Evolutionary conservation across 1,140 invertebrate species (phyloP).

Genomic region (Drosophila guanche): DNA sequence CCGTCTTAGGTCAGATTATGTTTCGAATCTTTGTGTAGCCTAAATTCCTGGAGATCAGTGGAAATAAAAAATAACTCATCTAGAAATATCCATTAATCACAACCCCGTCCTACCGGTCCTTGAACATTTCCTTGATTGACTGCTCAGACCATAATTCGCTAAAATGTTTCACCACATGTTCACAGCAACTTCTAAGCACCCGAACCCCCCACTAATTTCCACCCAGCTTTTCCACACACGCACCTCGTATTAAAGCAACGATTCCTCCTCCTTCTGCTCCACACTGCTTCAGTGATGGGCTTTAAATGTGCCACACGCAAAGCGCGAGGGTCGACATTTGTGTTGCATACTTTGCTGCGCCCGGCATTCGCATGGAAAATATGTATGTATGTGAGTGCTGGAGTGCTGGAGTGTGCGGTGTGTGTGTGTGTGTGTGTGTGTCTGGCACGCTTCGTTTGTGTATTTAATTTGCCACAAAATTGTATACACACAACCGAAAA

Average conservation of each 20-base stretch:
- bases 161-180: conserved; percentile 22
- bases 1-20: no score
- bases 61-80: no score
- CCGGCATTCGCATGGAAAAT: conserved; percentile 12
- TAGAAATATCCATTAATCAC: no score
- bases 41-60: no score
- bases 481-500: conserved; percentile 60
- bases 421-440: conserved; percentile 12
- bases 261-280: neutral
- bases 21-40: no score
- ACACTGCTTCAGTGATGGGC: conserved; percentile 13
- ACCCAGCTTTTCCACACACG: conserved; percentile 1
- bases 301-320: conserved; percentile 61
- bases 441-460: conserved; percentile 56
- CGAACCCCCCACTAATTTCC: neutral
- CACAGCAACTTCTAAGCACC: conserved; percentile 3
- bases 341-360: conserved; percentile 70
- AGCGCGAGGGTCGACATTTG: conserved; percentile 56
- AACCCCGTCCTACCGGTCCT: neutral
- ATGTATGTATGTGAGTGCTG: no score
- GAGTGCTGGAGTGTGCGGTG: neutral
- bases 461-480: conserved; percentile 81
- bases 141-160: conserved; percentile 24
- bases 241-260: conserved; percentile 26
- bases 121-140: conserved; percentile 26